phyloP scores from a whole-genome alignment of 2,888 invertebrate species.

The Rhogogaster chlorosoma region DNA sequence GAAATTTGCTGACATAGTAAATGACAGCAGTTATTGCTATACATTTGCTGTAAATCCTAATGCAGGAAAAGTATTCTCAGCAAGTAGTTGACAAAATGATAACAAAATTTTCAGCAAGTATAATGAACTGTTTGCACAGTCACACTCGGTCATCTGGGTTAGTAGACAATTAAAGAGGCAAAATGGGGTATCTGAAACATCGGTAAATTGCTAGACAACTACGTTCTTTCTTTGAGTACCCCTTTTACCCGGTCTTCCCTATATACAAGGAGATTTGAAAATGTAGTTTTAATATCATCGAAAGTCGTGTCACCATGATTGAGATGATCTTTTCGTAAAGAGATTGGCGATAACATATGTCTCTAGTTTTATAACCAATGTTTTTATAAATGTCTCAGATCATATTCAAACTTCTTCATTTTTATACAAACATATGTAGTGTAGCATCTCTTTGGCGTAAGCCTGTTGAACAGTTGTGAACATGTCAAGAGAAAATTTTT shows the following conservation, averaged over 20 bases:
- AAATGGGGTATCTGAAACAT: not conserved
- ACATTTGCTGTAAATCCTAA: too few species aligned
- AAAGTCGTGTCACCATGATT: not conserved
- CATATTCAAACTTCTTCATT: not conserved
- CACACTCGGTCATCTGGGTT: too few species aligned
- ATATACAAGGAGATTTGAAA: too few species aligned
- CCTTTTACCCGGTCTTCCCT: not conserved
- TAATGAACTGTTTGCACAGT: too few species aligned
- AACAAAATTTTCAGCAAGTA: too few species aligned
- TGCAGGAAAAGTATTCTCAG: too few species aligned
- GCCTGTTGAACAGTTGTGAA: not conserved
- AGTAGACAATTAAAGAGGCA: not conserved
- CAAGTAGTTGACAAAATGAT: too few species aligned
- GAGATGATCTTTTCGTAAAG: not conserved
- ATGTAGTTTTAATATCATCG: not conserved
- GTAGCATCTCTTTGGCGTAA: not conserved
- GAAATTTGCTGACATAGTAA: too few species aligned
- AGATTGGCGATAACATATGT: not conserved
- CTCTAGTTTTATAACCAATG: not conserved
- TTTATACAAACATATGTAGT: conserved; percentile 8
- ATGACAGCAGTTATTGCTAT: too few species aligned
- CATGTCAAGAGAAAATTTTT: conserved; percentile 7
- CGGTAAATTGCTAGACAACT: not conserved
- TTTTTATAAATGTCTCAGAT: not conserved
- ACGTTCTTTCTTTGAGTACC: not conserved